phyloP scores from a whole-genome alignment of 2,797 vertebrate genomes.

The Sorex maritimensis region DNA sequence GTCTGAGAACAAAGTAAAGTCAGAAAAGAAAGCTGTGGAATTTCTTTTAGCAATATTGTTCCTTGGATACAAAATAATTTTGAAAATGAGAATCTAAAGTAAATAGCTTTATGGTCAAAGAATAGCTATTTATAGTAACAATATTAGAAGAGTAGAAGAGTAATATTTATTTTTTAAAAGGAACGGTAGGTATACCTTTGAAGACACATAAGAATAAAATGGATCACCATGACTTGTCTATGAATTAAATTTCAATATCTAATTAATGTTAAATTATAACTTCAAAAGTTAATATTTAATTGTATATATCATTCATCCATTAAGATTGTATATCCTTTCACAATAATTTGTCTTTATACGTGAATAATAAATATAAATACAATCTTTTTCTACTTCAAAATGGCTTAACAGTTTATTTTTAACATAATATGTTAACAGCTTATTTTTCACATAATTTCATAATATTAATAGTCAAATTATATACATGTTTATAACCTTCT shows the following conservation, averaged over 20 bases:
- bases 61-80: conserved; percentile 37
- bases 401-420: conserved; percentile 40
- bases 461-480: conserved; percentile 54
- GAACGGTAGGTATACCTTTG: conserved; percentile 8
- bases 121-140: not conserved
- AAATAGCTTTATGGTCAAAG: conserved; percentile 50
- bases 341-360: conserved; percentile 29
- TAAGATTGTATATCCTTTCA: conserved; percentile 7
- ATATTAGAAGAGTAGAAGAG: conserved; percentile 57
- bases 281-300: conserved; percentile 61
- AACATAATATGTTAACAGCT: not conserved
- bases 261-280: conserved; percentile 53
- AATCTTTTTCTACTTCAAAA: conserved; percentile 68
- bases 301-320: conserved; percentile 35
- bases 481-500: conserved; percentile 36
- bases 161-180: conserved; percentile 38
- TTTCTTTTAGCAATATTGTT: conserved; percentile 43
- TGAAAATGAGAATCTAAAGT: conserved; percentile 53
- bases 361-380: conserved; percentile 10
- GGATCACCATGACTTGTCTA: not conserved
- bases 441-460: conserved; percentile 50
- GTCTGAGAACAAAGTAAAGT: conserved; percentile 22
- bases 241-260: conserved; percentile 50
- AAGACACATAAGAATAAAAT: conserved; percentile 55
- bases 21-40: not conserved